phyloP scores from a whole-genome alignment of 2,888 invertebrate species.

The Agrotis segetum region DNA sequence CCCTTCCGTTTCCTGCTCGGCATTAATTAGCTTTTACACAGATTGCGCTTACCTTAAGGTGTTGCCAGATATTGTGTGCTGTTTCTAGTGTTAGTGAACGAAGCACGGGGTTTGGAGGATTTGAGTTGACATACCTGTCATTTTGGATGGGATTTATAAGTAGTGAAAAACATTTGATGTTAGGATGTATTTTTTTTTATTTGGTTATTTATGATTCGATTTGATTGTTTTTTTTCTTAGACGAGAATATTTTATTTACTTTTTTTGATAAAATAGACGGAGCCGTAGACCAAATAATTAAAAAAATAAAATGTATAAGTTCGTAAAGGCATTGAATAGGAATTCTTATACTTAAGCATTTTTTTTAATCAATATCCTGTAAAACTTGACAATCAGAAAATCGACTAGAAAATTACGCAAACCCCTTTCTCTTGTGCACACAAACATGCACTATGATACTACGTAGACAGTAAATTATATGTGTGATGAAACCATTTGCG shows the following conservation, averaged over 20 bases:
- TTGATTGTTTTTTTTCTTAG: background rate
- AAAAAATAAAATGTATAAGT: too few species aligned
- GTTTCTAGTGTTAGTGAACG: conserved; percentile 39
- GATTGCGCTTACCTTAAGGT: conserved; percentile 63
- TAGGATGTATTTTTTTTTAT: background rate
- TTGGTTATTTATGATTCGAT: background rate
- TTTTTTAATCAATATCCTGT: conserved; percentile 58
- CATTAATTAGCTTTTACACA: conserved; percentile 82
- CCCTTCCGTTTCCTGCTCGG: conserved; percentile 86
- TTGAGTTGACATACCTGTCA: conserved; percentile 1
- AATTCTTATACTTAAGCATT: too few species aligned
- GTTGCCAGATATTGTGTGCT: conserved; percentile 54
- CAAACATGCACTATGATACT: conserved; percentile 46
- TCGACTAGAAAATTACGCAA: conserved; percentile 61
- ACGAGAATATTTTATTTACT: background rate
- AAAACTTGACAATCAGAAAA: conserved; percentile 57
- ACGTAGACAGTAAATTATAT: conserved; percentile 76
- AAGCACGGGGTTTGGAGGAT: background rate
- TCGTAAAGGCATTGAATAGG: too few species aligned
- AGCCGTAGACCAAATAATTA: too few species aligned
- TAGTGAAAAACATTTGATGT: background rate
- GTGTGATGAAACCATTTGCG: conserved; percentile 86
- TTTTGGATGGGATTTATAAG: background rate
- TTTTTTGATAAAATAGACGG: too few species aligned
- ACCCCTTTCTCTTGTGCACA: conserved; percentile 55